phyloP scores from a whole-genome alignment of 2,113 vertebrate species.

The Corythoichthys intestinalis region DNA sequence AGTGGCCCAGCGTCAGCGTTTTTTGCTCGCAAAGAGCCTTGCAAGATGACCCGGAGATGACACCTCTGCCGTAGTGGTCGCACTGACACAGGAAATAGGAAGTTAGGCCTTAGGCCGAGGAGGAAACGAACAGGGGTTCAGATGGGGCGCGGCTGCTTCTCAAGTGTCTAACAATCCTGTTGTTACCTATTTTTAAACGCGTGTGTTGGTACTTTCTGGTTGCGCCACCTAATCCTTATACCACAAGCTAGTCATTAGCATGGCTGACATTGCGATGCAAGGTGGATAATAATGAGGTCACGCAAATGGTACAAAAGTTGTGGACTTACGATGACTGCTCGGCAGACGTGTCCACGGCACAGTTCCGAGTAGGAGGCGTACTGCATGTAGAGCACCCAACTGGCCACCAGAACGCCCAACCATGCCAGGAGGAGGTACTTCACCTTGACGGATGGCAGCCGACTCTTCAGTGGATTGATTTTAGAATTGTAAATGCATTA shows the following conservation, averaged over 20 bases:
- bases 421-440: constrained; percentile 89
- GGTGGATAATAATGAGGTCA: too few relatives aligned
- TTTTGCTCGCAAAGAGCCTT: constrained; percentile 85
- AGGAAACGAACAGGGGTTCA: constrained; percentile 7
- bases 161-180: background rate
- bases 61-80: constrained; percentile 91
- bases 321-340: constrained; percentile 88
- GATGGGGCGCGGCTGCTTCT: background rate
- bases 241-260: background rate
- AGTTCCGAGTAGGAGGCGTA: constrained; percentile 91
- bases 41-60: constrained; percentile 91
- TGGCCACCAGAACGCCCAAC: constrained; percentile 86
- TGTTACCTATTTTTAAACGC: background rate
- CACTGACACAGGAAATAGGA: constrained; percentile 75
- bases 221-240: too few relatives aligned
- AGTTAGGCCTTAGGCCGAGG: background rate
- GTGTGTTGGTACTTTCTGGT: background rate
- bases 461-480: constrained; percentile 66
- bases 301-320: too few relatives aligned
- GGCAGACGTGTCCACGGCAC: constrained; percentile 88
- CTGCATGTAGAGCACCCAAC: constrained; percentile 93
- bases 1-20: constrained; percentile 80
- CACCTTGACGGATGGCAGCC: constrained; percentile 88
- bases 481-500: background rate
- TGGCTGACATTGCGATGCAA: too few relatives aligned